phyloP scores from a whole-genome alignment of 1,140 invertebrate genomes.

The Papilio polyxenes region DNA sequence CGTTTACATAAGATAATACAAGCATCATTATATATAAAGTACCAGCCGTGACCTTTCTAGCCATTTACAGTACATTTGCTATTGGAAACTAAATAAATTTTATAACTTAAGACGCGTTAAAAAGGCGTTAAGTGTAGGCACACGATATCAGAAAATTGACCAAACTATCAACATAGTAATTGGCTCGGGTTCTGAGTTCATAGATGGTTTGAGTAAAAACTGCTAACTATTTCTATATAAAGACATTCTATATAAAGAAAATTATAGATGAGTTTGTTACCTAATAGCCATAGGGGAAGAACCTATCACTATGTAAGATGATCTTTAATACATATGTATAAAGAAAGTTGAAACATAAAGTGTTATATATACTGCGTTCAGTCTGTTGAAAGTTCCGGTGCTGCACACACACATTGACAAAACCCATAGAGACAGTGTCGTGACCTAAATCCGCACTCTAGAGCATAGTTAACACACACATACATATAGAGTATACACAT shows the following conservation, averaged over 20 bases:
- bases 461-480: background rate
- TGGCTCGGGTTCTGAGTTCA: too few species aligned
- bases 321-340: background rate
- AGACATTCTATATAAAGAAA: too few species aligned
- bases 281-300: too few species aligned
- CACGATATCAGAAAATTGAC: too few species aligned
- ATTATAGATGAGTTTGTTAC: too few species aligned
- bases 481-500: background rate
- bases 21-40: background rate
- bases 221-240: too few species aligned
- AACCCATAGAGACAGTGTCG: background rate
- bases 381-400: background rate
- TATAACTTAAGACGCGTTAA: background rate
- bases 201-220: too few species aligned
- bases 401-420: background rate
- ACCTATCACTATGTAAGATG: too few species aligned
- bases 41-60: background rate
- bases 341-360: background rate
- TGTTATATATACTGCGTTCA: background rate
- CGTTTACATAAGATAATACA: constrained; percentile 11
- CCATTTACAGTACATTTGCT: background rate
- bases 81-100: background rate
- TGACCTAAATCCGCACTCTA: constrained; percentile 27
- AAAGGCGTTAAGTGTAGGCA: background rate
- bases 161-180: too few species aligned